Evolutionary conservation across 2,113 vertebrate genomes (phyloP), one percentile per base, ranked within the genome.

Genomic region (Natator depressus): DNA sequence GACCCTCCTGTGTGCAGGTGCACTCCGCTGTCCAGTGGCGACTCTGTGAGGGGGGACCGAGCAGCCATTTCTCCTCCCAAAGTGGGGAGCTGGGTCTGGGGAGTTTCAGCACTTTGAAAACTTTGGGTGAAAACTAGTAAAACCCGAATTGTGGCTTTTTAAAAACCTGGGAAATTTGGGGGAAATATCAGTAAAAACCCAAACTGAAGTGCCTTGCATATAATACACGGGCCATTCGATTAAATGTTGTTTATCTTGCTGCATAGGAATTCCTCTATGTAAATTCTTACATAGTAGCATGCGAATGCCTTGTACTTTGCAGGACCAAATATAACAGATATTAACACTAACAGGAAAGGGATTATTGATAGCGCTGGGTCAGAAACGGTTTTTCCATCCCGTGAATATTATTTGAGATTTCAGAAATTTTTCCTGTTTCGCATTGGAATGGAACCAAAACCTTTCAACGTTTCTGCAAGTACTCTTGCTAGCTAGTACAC

Each of bases 311-410:
- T 95, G 95, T 95, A 87, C 94, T 94, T 95, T 47, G 88, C 94
- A 90, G 96, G 54, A 95, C 95, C 92, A 96, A 94, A 91, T 95
- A 85, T 94, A 93, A 97, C 84, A 88, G 94, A 96, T 93, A 95
- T 94, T 87, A 92, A 92, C 93, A 93, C 91, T 93, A 89, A 35
- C 35, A n/a, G 47, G 94, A 59, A 95, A 94, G 38, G 46, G 42
- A 27, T 25, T 47, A 47, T 47, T 16, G 12, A 12, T 38, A 10
- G n/a, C 4, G 9, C n/a, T 38, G 17, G 9, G 19, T 38, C 2
- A 5, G 35, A 72, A 38, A 38, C 9, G 8, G 9, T 72, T 38
- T 22, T 72, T 72, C n/a, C 19, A 38, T 72, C n/a, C 65, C 11
- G n/a, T 11, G 35, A 72, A 20, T 38, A 72, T 22, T 38, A 38